Percentiles rank a stretch among this genome's conserved stretches.
Conservation (phyloP, 2,888 invertebrate species). For the Lypha dubia region DNA sequence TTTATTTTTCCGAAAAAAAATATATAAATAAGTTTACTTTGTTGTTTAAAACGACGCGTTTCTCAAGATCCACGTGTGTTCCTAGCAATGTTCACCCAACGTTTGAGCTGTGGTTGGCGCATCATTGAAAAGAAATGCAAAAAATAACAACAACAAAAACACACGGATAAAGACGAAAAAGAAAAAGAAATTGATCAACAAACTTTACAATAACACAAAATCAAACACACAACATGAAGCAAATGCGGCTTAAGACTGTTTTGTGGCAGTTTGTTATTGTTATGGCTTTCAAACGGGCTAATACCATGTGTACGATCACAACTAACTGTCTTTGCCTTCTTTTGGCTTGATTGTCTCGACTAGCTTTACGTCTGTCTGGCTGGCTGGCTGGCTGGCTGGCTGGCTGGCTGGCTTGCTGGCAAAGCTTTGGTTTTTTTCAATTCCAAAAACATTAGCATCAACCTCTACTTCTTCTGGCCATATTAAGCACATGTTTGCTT, state of each 20-base stretch:
- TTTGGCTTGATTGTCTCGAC: constrained; percentile 18
- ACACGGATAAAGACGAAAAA: constrained; percentile 34
- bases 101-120: constrained; percentile 77
- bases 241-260: constrained; percentile 38
- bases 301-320: constrained; percentile 31
- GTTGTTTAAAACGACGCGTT: constrained; percentile 57
- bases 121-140: constrained; percentile 74
- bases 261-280: constrained; percentile 59
- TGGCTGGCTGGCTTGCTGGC: constrained; percentile 28
- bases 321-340: constrained; percentile 49
- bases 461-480: constrained; percentile 54
- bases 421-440: constrained; percentile 37
- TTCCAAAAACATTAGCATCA: constrained; percentile 46
- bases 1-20: neutral
- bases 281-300: constrained; percentile 57
- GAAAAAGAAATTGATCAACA: constrained; percentile 71
- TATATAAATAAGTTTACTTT: constrained; percentile 5
- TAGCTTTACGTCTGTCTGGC: constrained; percentile 27
- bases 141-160: no score
- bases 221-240: constrained; percentile 11
- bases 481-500: constrained; percentile 48
- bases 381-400: constrained; percentile 20
- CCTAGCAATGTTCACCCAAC: constrained; percentile 82
- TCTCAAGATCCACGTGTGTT: constrained; percentile 79
- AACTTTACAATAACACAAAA: constrained; percentile 40